Evolutionary conservation across 2,888 invertebrate genomes (phyloP), one percentile per base, ranked within the genome.

Genomic region (Orthonychiurus folsomi): DNA sequence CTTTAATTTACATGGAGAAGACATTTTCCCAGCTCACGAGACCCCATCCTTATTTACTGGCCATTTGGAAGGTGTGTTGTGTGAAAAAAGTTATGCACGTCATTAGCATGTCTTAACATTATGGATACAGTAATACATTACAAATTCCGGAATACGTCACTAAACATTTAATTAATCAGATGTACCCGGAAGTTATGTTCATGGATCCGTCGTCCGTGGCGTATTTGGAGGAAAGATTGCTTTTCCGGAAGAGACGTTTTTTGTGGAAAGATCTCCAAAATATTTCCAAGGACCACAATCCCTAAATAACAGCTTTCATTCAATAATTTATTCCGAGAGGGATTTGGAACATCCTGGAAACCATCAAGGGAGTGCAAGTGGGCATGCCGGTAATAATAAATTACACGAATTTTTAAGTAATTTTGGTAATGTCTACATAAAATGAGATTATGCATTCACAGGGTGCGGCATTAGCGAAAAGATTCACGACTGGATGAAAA

Each of bases 211-310:
- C 47, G 28, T n/a, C 18, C 15, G 50, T 24, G 59, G 59, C 15
- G 50, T 59, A n/a, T 59, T 59, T 50, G 50, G 21, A 23, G 59
- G 59, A 23, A 48, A 48, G 18, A 59, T 59, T 21, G 18, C 25
- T 5, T 37, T 37, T 3, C 59, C 59, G 25, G 26, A 50, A 3
- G 50, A 50, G 24, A 50, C 50, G 20, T 59, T 59, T 59, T 59
- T 23, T 25, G 50, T 59, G 20, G 59, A 59, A 25, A 47, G 37
- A 50, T 37, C 50, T 12, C n/a, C 5, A 3, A 59, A 50, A 59
- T 52, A 21, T 52, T 59, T 59, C 18, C 24, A 15, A 15, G 9
- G 12, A 3, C 50, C 47, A 5, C 21, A 50, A 3, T 9, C 5
- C 9, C 15, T 28, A 23, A 3, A 27, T 5, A 47, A 3, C 3